A percentile compares a stretch with the other conserved stretches of the same genome.
Conservation (phyloP, 1,140 invertebrate species). For the Anastrepha ludens region DNA sequence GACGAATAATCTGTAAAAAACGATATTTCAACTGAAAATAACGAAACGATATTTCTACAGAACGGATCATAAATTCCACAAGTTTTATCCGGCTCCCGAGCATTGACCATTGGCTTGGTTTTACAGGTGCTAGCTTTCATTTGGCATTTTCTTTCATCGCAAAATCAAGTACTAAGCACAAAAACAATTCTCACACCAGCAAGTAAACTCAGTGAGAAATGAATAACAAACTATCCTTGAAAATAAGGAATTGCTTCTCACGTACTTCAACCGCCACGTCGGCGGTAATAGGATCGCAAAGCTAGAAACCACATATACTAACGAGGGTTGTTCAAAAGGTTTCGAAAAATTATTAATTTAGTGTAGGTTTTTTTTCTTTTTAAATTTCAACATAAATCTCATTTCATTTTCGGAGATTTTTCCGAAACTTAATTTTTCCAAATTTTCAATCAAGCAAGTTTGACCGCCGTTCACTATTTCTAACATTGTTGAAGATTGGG, state of each 20-base stretch:
- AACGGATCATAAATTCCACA: no score
- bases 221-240: not conserved
- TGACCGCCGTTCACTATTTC: no score
- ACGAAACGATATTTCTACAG: no score
- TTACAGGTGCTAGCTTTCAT: not conserved
- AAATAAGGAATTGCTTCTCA: slow-evolving; percentile 13
- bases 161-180: not conserved
- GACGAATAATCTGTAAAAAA: no score
- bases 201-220: not conserved
- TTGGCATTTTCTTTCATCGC: not conserved
- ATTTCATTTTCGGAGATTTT: not conserved
- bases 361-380: not conserved
- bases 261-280: not conserved
- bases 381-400: no score
- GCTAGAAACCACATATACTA: not conserved
- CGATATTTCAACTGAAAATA: no score
- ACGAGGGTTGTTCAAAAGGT: slow-evolving; percentile 8
- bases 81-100: no score
- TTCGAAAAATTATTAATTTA: not conserved
- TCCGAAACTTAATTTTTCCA: no score
- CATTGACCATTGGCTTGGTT: no score
- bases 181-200: not conserved
- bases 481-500: no score
- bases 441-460: no score
- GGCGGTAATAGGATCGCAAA: not conserved